Conservation (phyloP, 2,888 invertebrate genomes). For the Ischnus inquisitorius region DNA sequence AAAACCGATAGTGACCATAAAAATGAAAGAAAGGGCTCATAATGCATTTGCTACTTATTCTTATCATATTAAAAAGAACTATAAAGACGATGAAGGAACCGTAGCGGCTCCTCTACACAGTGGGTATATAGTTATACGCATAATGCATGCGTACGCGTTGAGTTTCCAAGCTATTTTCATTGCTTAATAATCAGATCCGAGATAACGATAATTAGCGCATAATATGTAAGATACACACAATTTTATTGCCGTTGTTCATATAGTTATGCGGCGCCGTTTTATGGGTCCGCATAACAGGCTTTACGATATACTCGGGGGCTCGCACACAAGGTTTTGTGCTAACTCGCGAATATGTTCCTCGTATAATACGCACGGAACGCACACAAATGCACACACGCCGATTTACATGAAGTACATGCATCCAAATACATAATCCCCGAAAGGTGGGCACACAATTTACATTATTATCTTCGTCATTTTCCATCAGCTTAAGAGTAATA, state of each 20-base stretch:
- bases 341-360: conserved; percentile 48
- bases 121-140: not conserved
- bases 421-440: conserved; percentile 30
- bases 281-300: conserved; percentile 69
- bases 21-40: not conserved
- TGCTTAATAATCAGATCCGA: conserved; percentile 74
- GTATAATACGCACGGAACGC: not conserved
- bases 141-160: not conserved
- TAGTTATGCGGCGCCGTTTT: conserved; percentile 66
- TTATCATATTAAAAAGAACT: conserved; percentile 69
- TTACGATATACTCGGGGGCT: conserved; percentile 57
- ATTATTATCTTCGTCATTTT: conserved; percentile 68
- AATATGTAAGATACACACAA: conserved; percentile 72
- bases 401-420: conserved; percentile 4
- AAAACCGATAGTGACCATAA: too few species aligned
- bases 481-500: conserved; percentile 61
- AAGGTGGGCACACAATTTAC: conserved; percentile 54
- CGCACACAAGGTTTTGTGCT: conserved; percentile 26
- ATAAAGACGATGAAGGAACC: conserved; percentile 72
- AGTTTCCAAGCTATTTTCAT: conserved; percentile 65
- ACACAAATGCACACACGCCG: not conserved
- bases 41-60: conserved; percentile 32
- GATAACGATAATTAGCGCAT: conserved; percentile 78
- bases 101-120: conserved; percentile 66
- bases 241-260: conserved; percentile 63